phyloP scores from a whole-genome alignment of 92 coral and sea anemone genomes.

The Pocillopora meandrina region DNA sequence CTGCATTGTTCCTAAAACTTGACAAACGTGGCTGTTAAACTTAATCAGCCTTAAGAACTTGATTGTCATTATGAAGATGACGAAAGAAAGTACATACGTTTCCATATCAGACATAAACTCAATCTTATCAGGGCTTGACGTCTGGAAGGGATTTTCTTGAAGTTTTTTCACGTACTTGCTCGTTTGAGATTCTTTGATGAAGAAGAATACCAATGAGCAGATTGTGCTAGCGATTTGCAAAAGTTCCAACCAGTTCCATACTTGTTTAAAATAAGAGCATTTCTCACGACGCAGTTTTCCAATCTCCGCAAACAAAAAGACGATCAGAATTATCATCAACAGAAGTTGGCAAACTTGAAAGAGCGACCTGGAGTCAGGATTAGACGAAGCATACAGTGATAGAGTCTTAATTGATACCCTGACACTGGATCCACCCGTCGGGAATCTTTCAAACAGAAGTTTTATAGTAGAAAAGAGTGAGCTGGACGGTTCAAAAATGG shows the following conservation, averaged over 20 bases:
- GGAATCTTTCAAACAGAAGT: conserved; percentile 66
- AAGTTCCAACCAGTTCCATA: conserved; percentile 90
- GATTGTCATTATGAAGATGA: conserved; percentile 76
- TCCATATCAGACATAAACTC: conserved; percentile 76
- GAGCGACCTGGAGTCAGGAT: conserved; percentile 59
- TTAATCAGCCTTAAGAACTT: conserved; percentile 76
- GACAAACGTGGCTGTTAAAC: conserved; percentile 70
- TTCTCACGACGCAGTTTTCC: conserved; percentile 81
- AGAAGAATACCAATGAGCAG: conserved; percentile 75
- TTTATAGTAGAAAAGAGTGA: conserved; percentile 71
- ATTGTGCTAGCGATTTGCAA: conserved; percentile 68
- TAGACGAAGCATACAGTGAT: conserved; percentile 67
- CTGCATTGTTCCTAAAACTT: conserved; percentile 66
- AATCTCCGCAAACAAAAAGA: conserved; percentile 72
- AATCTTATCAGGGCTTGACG: conserved; percentile 77
- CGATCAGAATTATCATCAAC: conserved; percentile 67
- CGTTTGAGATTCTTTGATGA: conserved; percentile 75
- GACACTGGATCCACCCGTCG: conserved; percentile 66
- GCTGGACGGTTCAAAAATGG: conserved; percentile 82
- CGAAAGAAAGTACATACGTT: conserved; percentile 74
- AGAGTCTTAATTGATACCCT: conserved; percentile 62
- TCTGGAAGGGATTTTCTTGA: conserved; percentile 78
- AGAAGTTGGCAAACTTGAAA: conserved; percentile 79
- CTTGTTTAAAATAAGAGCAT: conserved; percentile 47
- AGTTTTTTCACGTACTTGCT: conserved; percentile 70